Evolutionary conservation across 1,140 invertebrate genomes (phyloP).

Genomic region (Helicoverpa armigera): DNA sequence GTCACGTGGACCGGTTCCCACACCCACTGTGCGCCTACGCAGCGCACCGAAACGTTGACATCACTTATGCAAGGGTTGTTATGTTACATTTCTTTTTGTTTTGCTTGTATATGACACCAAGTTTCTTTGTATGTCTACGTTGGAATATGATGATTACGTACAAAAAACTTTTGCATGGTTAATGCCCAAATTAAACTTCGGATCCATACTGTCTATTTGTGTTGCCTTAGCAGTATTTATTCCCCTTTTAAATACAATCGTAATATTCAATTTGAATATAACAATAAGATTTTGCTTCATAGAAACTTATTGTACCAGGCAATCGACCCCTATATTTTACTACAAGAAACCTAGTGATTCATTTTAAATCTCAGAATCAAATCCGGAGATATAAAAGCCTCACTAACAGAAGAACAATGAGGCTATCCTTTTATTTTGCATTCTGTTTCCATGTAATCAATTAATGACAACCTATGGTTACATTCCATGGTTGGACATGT

Average conservation of each 20-base stretch:
- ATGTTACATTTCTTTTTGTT: conserved; percentile 40
- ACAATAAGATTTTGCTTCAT: too few relatives aligned
- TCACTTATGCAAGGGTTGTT: conserved; percentile 61
- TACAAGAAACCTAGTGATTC: neutral
- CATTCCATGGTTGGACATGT: conserved; percentile 12
- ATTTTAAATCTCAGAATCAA: neutral
- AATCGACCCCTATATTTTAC: neutral
- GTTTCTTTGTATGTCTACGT: neutral
- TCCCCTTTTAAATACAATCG: too few relatives aligned
- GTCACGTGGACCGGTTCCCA: conserved; percentile 70
- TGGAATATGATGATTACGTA: neutral
- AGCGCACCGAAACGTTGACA: conserved; percentile 57
- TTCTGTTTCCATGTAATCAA: conserved; percentile 27
- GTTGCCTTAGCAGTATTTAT: too few relatives aligned
- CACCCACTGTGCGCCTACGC: conserved; percentile 66
- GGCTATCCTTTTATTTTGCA: conserved; percentile 6
- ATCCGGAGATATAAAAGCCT: neutral
- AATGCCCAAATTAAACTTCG: too few relatives aligned
- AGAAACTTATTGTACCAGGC: too few relatives aligned
- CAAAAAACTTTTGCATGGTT: too few relatives aligned
- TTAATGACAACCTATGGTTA: conserved; percentile 35
- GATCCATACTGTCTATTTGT: too few relatives aligned
- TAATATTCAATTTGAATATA: too few relatives aligned
- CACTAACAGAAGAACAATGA: conserved; percentile 11
- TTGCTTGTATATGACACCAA: neutral